Percentiles rank a stretch among this genome's conserved stretches.
These are phyloP conservation scores for Drosophila bunnanda DNA, from an alignment of 2,888 invertebrate species.

Conservation along the genomic window DNA sequence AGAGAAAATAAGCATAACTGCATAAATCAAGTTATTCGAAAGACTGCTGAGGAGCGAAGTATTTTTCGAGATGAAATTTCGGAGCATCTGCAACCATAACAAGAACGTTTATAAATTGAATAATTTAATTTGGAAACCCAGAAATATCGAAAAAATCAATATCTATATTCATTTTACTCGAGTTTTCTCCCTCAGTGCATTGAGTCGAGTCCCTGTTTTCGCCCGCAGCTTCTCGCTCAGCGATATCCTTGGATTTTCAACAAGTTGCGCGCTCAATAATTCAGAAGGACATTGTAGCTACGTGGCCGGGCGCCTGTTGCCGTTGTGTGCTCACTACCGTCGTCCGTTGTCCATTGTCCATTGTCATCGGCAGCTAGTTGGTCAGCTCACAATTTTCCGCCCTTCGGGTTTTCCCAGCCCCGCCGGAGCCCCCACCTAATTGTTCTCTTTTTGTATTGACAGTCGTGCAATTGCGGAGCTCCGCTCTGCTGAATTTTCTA, in stretches of 20 bases:
- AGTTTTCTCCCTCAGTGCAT: slow-evolving; percentile 2
- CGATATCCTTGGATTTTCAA: slow-evolving; percentile 71
- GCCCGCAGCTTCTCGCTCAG: slow-evolving; percentile 23
- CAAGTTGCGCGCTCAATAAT: slow-evolving; percentile 76
- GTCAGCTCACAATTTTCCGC: slow-evolving; percentile 18
- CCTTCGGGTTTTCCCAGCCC: not conserved
- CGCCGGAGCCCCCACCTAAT: slow-evolving; percentile 28
- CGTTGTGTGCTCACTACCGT: slow-evolving; percentile 27
- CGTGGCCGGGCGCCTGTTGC: slow-evolving; percentile 60
- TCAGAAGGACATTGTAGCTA: slow-evolving; percentile 63
- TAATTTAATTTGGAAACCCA: not conserved
- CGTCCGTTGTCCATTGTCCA: slow-evolving; percentile 25
- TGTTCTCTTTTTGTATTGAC: slow-evolving; percentile 73
- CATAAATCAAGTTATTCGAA: not conserved
- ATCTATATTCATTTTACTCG: not conserved
- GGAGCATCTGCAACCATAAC: not conserved
- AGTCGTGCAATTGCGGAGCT: slow-evolving; percentile 73
- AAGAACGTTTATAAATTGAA: not conserved
- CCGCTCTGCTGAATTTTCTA: slow-evolving; percentile 68
- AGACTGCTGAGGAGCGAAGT: not conserved
- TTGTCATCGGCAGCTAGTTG: slow-evolving; percentile 58
- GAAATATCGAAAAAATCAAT: not conserved
- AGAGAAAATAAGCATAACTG: not conserved
- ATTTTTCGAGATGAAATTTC: not conserved
- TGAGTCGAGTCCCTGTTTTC: not conserved